Percentiles rank a stretch among this genome's conserved stretches.
Conservation (phyloP, 2,888 invertebrate species). For the Hesperia comma region DNA sequence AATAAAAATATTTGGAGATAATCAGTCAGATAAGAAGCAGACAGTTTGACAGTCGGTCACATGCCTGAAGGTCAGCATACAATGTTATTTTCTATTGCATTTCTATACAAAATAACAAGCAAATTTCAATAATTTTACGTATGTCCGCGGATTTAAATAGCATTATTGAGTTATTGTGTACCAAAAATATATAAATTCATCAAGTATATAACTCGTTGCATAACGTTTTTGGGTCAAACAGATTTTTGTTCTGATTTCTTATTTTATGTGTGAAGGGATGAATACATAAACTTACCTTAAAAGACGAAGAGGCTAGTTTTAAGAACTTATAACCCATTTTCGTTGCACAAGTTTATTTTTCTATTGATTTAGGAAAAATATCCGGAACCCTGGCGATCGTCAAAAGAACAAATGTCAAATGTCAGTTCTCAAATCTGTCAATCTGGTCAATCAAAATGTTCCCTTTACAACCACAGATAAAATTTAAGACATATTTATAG, state of each 20-base stretch:
- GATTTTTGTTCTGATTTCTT: conserved; percentile 2
- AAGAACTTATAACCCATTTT: conserved; percentile 76
- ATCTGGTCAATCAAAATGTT: background rate
- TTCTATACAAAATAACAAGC: background rate
- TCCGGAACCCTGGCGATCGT: conserved; percentile 61
- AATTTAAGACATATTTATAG: too few species aligned
- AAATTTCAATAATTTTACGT: background rate
- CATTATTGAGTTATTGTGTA: background rate
- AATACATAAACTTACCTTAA: conserved; percentile 63
- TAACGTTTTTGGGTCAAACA: conserved; percentile 57
- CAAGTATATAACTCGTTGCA: conserved; percentile 57
- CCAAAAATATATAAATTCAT: conserved; percentile 15
- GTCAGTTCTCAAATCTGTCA: conserved; percentile 1
- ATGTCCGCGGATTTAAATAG: background rate
- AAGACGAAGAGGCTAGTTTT: conserved; percentile 70
- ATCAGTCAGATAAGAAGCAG: conserved; percentile 12
- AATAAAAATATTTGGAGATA: background rate
- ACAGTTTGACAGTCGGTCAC: conserved; percentile 62
- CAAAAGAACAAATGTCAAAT: conserved; percentile 36
- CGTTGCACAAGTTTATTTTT: conserved; percentile 43
- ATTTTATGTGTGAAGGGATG: conserved; percentile 29
- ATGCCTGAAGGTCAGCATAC: conserved; percentile 72
- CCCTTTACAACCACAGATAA: background rate
- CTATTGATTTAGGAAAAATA: conserved; percentile 38
- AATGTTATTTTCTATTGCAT: conserved; percentile 2